A percentile compares a stretch with the other conserved stretches of the same genome.
These are phyloP conservation scores for Scaptodrosophila lebanonensis DNA, from an alignment of 1,140 invertebrate genomes.

Conservation along the genomic window DNA sequence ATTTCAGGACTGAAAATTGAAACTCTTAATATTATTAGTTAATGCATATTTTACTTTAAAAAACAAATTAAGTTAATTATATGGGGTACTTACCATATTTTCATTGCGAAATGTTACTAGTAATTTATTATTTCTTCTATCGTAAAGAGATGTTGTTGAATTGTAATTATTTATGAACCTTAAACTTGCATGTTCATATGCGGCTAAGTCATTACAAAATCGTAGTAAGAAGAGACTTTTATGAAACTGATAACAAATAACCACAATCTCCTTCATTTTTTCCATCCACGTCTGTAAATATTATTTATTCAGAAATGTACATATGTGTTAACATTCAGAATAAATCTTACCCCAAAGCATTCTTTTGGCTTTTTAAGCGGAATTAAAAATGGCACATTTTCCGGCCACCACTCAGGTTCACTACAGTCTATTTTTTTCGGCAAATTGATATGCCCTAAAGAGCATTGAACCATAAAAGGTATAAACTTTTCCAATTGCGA, in stretches of 20 bases:
- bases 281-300: constrained; percentile 79
- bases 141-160: constrained; percentile 84
- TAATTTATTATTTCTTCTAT: constrained; percentile 81
- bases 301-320: constrained; percentile 3
- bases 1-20: too few relatives aligned
- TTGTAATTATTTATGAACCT: constrained; percentile 85
- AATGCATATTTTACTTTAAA: too few relatives aligned
- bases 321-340: neutral
- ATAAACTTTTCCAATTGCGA: constrained; percentile 83
- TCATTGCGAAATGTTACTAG: constrained; percentile 87
- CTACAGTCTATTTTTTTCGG: constrained; percentile 75
- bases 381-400: constrained; percentile 81
- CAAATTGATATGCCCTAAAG: constrained; percentile 82
- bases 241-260: constrained; percentile 84
- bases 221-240: constrained; percentile 84
- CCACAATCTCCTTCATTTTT: constrained; percentile 82
- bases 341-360: constrained; percentile 77
- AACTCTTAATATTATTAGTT: too few relatives aligned
- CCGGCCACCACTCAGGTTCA: constrained; percentile 84
- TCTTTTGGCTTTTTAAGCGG: constrained; percentile 80
- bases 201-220: constrained; percentile 83
- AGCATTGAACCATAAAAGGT: constrained; percentile 86
- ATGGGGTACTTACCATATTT: constrained; percentile 81
- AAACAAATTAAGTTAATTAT: too few relatives aligned
- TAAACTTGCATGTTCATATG: constrained; percentile 81